Evolutionary conservation across 2,113 vertebrate species (phyloP).

Genomic region (Eira barbara): DNA sequence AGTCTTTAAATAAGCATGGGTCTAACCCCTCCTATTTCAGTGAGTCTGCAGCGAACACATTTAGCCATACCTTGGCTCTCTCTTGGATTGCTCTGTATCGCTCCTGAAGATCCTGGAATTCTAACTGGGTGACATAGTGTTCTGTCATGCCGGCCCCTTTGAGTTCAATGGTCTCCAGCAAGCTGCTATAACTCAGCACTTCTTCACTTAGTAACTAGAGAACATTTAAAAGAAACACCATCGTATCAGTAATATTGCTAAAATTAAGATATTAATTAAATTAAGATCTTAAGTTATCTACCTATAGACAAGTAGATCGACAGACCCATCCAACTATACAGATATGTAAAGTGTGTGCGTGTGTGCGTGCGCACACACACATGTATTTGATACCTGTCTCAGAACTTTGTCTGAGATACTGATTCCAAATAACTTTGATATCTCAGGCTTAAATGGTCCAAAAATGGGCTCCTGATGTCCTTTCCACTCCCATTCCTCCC

Average conservation of each 20-base stretch:
- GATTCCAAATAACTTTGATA: neutral
- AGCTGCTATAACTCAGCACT: conserved; percentile 91
- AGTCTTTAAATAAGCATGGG: neutral
- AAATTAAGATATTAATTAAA: neutral
- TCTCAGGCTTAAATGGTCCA: neutral
- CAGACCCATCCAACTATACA: neutral
- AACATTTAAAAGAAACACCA: neutral
- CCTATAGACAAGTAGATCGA: neutral
- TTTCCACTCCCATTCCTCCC: neutral
- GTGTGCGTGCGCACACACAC: neutral
- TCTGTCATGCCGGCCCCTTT: conserved; percentile 94
- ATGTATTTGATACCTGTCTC: neutral
- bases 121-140: conserved; percentile 91
- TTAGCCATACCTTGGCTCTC: conserved; percentile 89
- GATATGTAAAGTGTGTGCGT: neutral
- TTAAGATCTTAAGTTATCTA: neutral
- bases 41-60: rapidly evolving
- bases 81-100: conserved; percentile 89
- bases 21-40: rapidly evolving
- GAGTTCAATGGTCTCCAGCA: conserved; percentile 92
- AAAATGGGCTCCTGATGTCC: neutral
- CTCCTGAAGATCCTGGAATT: conserved; percentile 93
- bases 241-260: neutral
- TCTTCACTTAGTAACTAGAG: conserved; percentile 95
- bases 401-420: neutral